Evolutionary conservation across 2,888 invertebrate genomes (phyloP), one percentile per base, ranked within the genome.

Genomic region (Calameuta filiformis): DNA sequence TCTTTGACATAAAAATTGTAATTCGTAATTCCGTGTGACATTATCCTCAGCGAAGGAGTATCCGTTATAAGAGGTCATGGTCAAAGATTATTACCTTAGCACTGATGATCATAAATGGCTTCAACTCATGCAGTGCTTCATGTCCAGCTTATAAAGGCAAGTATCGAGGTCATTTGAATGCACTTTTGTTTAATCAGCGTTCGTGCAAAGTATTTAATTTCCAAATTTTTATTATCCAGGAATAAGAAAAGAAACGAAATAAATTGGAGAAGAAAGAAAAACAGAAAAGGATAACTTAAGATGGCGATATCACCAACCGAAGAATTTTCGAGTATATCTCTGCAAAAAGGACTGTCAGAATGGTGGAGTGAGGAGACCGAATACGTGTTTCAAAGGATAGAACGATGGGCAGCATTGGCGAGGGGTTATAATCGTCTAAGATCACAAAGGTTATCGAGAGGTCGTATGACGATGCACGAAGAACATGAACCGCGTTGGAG

Each of bases 361-460:
- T 91, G 91, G 91, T 91, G 91, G 91, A 89, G 77, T 79, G 89
- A 91, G 75, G 91, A 91, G 80, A 89, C 90, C 4, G 90, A 90
- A 68, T 88, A 90, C 77, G 82, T 91, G 0, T 85, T 91, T 9
- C 91, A 90, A 75, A 85, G 89, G 37, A 87, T 91, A 79, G 90
- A 91, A 73, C 84, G 88, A 73, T 91, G 91, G 91, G 88, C 89
- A 1, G 87, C 89, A 0, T 87, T 87, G 75, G 89, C 89, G 0
- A 83, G 89, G 11, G 91, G 91, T 40, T 91, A 91, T 81, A 91
- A 90, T 81, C 89, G 91, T 75, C 81, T 91, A 23, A 80, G 87
- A 30, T 87, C 90, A 1, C 87, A 87, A 30, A 85, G 87, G 35
- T 79, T 89, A 12, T 89, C 89, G 1, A 81, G 85, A 12, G 89